Evolutionary conservation across 1,140 invertebrate species (phyloP).

Genomic region (Drosophila bocki): DNA sequence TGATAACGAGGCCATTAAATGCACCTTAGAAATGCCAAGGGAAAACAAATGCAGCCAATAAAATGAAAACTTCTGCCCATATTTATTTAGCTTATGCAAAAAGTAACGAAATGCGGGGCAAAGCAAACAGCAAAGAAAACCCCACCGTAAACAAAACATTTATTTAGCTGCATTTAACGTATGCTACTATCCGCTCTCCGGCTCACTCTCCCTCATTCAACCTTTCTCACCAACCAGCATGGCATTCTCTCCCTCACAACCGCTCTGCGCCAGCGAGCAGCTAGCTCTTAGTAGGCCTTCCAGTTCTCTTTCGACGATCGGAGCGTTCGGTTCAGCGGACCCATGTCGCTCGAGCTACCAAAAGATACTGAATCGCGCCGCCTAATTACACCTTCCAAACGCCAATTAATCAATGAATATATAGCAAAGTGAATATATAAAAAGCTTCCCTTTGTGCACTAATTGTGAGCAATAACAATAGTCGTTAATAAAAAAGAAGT

Average conservation of each 20-base stretch:
- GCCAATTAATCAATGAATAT: slow-evolving; percentile 75
- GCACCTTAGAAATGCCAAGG: slow-evolving; percentile 12
- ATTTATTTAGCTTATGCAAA: slow-evolving; percentile 38
- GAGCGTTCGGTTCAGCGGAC: slow-evolving; percentile 53
- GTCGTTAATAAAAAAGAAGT: slow-evolving; percentile 64
- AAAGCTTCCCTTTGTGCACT: slow-evolving; percentile 15
- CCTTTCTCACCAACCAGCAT: slow-evolving; percentile 5
- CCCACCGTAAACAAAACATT: slow-evolving; percentile 41
- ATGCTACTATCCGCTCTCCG: slow-evolving; percentile 42
- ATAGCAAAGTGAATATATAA: slow-evolving; percentile 21
- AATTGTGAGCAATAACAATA: slow-evolving; percentile 52
- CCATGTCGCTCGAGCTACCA: slow-evolving; percentile 8
- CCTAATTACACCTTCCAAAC: slow-evolving; percentile 73
- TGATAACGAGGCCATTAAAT: not conserved
- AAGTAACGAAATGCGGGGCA: slow-evolving; percentile 40
- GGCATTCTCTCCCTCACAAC: slow-evolving; percentile 22
- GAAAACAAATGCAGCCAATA: slow-evolving; percentile 25
- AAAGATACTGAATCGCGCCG: slow-evolving; percentile 19
- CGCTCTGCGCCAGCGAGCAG: slow-evolving; percentile 1
- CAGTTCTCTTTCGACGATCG: slow-evolving; percentile 62
- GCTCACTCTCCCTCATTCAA: slow-evolving; percentile 5
- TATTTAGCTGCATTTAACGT: slow-evolving; percentile 57
- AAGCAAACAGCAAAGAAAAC: slow-evolving; percentile 33
- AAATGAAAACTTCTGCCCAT: slow-evolving; percentile 18
- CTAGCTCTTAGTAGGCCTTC: slow-evolving; percentile 14